phyloP scores from a whole-genome alignment of 2,797 vertebrate genomes.

The Crenuchus spilurus region DNA sequence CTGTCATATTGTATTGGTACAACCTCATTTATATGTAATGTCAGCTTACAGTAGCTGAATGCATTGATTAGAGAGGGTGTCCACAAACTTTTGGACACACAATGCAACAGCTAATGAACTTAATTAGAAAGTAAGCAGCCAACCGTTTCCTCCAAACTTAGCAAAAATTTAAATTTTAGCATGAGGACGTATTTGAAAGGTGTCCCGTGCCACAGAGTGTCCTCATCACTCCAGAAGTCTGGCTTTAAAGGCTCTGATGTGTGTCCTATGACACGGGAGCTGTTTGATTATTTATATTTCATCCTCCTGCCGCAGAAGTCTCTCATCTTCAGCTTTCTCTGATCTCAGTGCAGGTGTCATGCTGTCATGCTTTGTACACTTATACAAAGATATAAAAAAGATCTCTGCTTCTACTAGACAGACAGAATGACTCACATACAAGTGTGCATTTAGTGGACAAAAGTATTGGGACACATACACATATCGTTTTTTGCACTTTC shows the following conservation, averaged over 20 bases:
- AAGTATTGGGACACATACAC: too few relatives aligned
- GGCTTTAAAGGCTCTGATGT: not conserved
- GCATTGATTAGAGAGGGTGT: too few relatives aligned
- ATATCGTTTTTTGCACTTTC: too few relatives aligned
- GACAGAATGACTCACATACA: not conserved
- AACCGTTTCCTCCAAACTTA: too few relatives aligned
- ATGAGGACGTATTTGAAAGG: not conserved
- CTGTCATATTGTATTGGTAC: too few relatives aligned
- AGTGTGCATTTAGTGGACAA: not conserved
- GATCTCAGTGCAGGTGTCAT: not conserved
- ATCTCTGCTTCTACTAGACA: not conserved
- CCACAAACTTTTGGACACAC: too few relatives aligned
- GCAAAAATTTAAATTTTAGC: not conserved
- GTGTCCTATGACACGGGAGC: not conserved
- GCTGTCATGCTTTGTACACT: not conserved
- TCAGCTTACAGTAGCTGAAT: too few relatives aligned
- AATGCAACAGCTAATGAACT: too few relatives aligned
- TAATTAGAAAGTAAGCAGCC: too few relatives aligned
- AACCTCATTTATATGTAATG: too few relatives aligned
- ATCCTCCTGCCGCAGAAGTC: not conserved
- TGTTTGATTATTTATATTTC: constrained; percentile 13
- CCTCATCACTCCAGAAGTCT: not conserved
- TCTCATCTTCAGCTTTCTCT: constrained; percentile 1
- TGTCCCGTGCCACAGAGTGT: not conserved
- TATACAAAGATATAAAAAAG: not conserved